Percentiles rank a stretch among this genome's conserved stretches.
Conservation (phyloP, 2,888 invertebrate species). For the Leucophenga montana region DNA sequence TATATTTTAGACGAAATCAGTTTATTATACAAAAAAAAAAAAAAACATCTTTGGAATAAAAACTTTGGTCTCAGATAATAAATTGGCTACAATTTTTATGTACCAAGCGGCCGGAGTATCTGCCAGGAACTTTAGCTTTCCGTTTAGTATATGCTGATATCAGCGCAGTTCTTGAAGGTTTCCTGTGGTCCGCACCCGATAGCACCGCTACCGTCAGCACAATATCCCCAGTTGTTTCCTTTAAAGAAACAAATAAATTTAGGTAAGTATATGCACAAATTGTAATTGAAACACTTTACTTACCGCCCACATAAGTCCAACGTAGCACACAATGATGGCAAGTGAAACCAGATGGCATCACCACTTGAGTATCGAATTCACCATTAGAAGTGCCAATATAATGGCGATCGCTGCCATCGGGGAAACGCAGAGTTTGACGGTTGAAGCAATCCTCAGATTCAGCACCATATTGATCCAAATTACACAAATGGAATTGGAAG, state of each 20-base stretch:
- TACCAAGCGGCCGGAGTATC: conserved; percentile 9
- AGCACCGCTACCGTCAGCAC: conserved; percentile 68
- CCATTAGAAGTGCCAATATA: conserved; percentile 52
- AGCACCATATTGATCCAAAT: conserved; percentile 38
- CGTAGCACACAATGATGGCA: conserved; percentile 76
- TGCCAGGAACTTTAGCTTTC: too few relatives aligned
- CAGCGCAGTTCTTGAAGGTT: conserved; percentile 75
- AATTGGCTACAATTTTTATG: too few relatives aligned
- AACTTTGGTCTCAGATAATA: too few relatives aligned
- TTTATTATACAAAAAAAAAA: too few relatives aligned
- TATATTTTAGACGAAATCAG: too few relatives aligned
- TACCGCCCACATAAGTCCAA: conserved; percentile 75
- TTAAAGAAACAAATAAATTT: too few relatives aligned
- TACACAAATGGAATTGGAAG: conserved; percentile 57
- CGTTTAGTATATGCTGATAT: conserved; percentile 65
- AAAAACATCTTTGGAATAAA: too few relatives aligned
- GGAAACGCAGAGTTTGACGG: conserved; percentile 70
- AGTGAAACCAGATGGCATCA: conserved; percentile 73
- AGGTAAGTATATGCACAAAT: too few relatives aligned
- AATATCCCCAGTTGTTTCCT: conserved; percentile 75
- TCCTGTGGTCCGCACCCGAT: conserved; percentile 75
- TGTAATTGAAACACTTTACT: background rate
- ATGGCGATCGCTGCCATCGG: conserved; percentile 59
- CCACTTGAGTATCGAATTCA: conserved; percentile 58
- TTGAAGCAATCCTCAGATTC: conserved; percentile 55